Evolutionary conservation across 2,113 vertebrate genomes (phyloP), one percentile per base, ranked within the genome.

Genomic region (Burhinus oedicnemus): DNA sequence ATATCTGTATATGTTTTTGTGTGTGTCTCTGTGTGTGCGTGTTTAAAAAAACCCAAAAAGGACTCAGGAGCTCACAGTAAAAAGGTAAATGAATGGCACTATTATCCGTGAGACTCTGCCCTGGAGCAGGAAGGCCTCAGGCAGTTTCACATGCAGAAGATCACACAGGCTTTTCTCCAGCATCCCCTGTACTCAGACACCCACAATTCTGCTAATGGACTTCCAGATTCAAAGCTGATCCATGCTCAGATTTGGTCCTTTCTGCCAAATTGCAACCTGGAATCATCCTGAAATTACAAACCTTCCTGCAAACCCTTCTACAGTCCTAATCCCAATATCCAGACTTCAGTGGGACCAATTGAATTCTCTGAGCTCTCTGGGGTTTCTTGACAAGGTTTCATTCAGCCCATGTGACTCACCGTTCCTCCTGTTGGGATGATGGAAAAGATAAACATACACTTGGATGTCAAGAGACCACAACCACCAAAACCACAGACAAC

Each of bases 391-490:
- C 77, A 94, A 78, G 57, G 15, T 86, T 88, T 92, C 1, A 13
- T 58, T 66, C 23, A 19, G 44, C 14, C 84, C 34, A 25, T 54
- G 69, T 76, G 74, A 91, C 40, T 69, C 36, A 57, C 9, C 2
- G 1, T 64, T 95, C 26, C 58, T 93, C 27, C 47, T 49, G 15
- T 32, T 58, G 22, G 40, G 71, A 58, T 60, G 65, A 84, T 76
- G 57, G 83, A 74, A 91, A 92, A 87, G 57, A 87, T 75, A 84
- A 93, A 83, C n/a, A 30, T 75, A 27, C 17, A 19, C 36, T 83
- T 82, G 27, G 11, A 68, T 69, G n/a, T 82, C 47, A 36, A 54
- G 42, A 62, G 52, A 75, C 62, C 57, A 85, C n/a, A 85, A 47
- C 15, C 27, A 70, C 38, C 49, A 93, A 89, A 89, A 4, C 30